Base-by-base conservation (phyloP, 2,797 vertebrate genomes). In the Poeciliopsis presidionis region DNA sequence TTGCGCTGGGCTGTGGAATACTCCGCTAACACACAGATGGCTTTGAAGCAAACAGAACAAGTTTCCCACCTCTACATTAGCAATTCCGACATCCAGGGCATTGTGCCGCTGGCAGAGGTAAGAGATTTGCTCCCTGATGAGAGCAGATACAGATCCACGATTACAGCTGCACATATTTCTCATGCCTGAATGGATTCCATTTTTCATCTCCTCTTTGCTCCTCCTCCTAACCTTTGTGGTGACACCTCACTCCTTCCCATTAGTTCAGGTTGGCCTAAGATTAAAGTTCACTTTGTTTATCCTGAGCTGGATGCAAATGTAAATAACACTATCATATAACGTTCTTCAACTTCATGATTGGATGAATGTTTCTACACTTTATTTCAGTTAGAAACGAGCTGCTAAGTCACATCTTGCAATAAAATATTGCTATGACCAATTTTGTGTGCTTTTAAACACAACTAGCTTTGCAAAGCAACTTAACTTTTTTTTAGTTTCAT, bases 1-100 rank as follows among this genome's bases (percentile, higher is more conserved):
- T 94, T 99, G 5, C 97, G 96, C 89, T 99, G 98, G 98, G 97
- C 96, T 79, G 94, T 97, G 4, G 97, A 98, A 80, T 98, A 98
- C 77, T 96, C 96, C 0, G 89, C 83, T 0, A 85, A 81, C 78
- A 71, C 49, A 1, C 91, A 91, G 78, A 75, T 95, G 0, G 91
- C 95, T 8, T 89, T 95, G 0, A 55, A 92, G 39, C 95, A 95
- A 0, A 93, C 96, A 1, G 96, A 97, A 85, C 94, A 96, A 12
- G 94, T 97, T 61, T 97, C 97, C 0, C 96, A 97, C 92, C 94
- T 99, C 90, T 98, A 97, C 75, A 93, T 98, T 94, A 99, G 96
- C 95, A 95, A 96, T n/a, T 95, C 95, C 0, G 87, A 96, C 83
- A 96, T 98, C 2, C 95, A 96, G 84, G 98, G 97, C 53, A 97